Evolutionary conservation across 2,113 vertebrate species (phyloP).

Genomic region (Leucoraja erinaceus): DNA sequence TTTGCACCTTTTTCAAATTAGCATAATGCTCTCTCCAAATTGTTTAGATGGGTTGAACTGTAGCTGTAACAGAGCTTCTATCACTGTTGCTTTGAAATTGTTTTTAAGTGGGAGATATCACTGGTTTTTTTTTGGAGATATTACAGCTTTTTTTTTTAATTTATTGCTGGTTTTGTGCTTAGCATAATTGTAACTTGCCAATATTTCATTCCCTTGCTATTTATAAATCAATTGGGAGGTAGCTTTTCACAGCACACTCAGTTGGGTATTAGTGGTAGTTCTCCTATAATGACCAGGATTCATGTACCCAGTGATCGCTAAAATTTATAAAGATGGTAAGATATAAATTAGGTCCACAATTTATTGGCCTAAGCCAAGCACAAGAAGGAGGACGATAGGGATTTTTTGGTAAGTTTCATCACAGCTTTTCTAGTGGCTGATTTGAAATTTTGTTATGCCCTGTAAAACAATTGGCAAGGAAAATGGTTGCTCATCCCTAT

Average conservation of each 20-base stretch:
- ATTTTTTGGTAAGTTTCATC: neutral
- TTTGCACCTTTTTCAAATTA: neutral
- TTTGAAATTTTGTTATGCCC: neutral
- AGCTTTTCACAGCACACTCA: neutral
- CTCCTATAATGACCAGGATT: neutral
- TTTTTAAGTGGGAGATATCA: neutral
- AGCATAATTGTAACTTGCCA: neutral
- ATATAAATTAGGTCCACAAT: neutral
- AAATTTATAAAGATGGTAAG: neutral
- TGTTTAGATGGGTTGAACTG: neutral
- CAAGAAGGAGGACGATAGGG: neutral
- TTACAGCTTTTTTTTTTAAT: neutral
- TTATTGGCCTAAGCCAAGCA: neutral
- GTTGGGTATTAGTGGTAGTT: neutral
- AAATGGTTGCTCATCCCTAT: neutral
- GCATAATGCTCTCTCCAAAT: neutral
- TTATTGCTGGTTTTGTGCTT: neutral
- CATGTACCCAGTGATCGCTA: neutral
- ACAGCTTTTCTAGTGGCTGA: no score
- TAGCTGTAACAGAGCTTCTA: neutral
- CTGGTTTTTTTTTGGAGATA: neutral
- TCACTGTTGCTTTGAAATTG: neutral
- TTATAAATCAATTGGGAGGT: neutral
- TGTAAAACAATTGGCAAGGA: neutral
- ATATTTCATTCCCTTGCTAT: neutral